Conservation (phyloP, 2,888 invertebrate species). For the Drosophila hamatofila region DNA sequence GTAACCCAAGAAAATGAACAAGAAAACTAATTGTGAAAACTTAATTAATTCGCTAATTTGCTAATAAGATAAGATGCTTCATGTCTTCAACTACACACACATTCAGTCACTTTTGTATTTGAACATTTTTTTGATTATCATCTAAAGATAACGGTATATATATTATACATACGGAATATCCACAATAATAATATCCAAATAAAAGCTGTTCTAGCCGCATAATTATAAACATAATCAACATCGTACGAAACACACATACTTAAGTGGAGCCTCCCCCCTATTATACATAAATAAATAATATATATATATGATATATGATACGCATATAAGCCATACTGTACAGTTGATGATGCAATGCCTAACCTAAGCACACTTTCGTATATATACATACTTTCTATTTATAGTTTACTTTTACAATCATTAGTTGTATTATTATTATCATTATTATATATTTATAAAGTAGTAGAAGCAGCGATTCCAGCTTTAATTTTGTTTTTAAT, state of each 20-base stretch:
- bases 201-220: constrained; percentile 65
- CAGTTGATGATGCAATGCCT: constrained; percentile 76
- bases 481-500: constrained; percentile 72
- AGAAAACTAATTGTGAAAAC: constrained; percentile 2
- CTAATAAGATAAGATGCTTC: constrained; percentile 19
- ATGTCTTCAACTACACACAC: constrained; percentile 24
- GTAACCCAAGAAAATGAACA: not conserved
- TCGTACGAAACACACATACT: constrained; percentile 42
- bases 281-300: constrained; percentile 41
- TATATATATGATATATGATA: constrained; percentile 40
- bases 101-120: constrained; percentile 70
- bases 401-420: constrained; percentile 44
- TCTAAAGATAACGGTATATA: constrained; percentile 42
- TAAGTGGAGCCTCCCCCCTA: constrained; percentile 45
- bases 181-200: constrained; percentile 45
- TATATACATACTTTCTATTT: constrained; percentile 40
- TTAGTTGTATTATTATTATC: constrained; percentile 25
- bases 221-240: constrained; percentile 70
- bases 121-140: constrained; percentile 61
- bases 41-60: constrained; percentile 27
- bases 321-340: constrained; percentile 73
- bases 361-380: constrained; percentile 71
- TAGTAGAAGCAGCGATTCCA: constrained; percentile 73
- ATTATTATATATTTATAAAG: constrained; percentile 47
- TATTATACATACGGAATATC: constrained; percentile 42